A percentile compares a stretch with the other conserved stretches of the same genome.
phyloP scores from a whole-genome alignment of 2,888 invertebrate species.

The Catocala fraxini region DNA sequence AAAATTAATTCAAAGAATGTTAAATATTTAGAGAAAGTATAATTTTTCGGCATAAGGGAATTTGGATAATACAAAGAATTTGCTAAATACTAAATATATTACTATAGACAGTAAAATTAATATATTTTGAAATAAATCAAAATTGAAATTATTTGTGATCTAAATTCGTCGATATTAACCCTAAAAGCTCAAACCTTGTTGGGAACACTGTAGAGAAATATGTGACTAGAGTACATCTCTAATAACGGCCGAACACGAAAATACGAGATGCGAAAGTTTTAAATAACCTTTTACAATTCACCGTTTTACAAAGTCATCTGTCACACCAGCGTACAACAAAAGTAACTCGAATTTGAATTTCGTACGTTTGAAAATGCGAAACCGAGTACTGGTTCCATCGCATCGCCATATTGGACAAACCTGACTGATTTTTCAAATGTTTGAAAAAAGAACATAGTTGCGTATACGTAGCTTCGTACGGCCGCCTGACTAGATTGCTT shows the following conservation, averaged over 20 bases:
- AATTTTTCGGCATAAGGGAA: conserved; percentile 7
- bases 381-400: conserved; percentile 1
- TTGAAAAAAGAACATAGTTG: conserved; percentile 13
- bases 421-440: background rate
- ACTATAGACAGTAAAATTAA: background rate
- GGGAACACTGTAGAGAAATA: conserved; percentile 61
- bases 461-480: conserved; percentile 14
- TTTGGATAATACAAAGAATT: conserved; percentile 28
- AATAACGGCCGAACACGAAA: conserved; percentile 51
- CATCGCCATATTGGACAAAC: conserved; percentile 4
- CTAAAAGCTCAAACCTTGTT: conserved; percentile 81
- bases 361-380: conserved; percentile 10
- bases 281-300: background rate
- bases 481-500: conserved; percentile 39
- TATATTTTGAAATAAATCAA: background rate
- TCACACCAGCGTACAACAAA: background rate
- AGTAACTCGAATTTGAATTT: conserved; percentile 13
- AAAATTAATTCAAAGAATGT: background rate
- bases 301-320: conserved; percentile 4
- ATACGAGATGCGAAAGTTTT: conserved; percentile 32
- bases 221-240: conserved; percentile 62
- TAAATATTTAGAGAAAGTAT: conserved; percentile 24
- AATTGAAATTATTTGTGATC: conserved; percentile 32
- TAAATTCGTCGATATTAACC: conserved; percentile 74
- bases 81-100: conserved; percentile 8